phyloP scores from a whole-genome alignment of 2,113 vertebrate genomes.

The Equus przewalskii region DNA sequence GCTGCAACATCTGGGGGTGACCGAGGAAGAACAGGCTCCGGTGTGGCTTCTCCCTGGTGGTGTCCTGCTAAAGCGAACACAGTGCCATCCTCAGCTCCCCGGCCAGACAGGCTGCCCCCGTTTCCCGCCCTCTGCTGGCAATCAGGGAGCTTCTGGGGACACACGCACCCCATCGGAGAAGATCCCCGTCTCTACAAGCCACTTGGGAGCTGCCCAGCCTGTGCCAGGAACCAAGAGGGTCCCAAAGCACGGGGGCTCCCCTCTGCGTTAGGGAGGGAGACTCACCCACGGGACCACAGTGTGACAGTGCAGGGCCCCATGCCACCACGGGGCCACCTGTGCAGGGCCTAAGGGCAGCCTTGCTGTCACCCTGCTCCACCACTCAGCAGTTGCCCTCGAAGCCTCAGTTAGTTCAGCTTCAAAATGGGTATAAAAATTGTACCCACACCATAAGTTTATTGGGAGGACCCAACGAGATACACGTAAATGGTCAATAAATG shows the following conservation, averaged over 20 bases:
- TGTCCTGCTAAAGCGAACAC: background rate
- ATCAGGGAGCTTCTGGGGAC: background rate
- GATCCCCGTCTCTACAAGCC: background rate
- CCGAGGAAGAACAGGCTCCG: background rate
- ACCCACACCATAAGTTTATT: background rate
- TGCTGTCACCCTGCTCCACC: too few species aligned
- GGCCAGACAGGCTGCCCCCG: background rate
- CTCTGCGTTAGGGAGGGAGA: background rate
- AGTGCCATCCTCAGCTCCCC: background rate
- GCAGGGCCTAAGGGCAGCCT: background rate
- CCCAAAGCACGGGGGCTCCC: background rate
- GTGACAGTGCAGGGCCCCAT: fast-evolving
- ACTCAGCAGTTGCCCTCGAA: background rate
- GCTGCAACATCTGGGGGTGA: background rate
- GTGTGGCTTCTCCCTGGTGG: background rate
- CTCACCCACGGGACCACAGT: fast-evolving
- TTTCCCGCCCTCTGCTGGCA: background rate
- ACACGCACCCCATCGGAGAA: background rate
- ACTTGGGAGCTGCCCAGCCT: background rate
- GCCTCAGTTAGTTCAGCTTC: background rate
- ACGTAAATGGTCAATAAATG: background rate
- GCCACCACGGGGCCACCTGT: background rate
- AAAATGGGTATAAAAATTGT: background rate
- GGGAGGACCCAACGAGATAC: background rate
- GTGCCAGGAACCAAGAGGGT: background rate